Conservation (phyloP, 2,888 invertebrate genomes). For the Trissolcus brochymenae region DNA sequence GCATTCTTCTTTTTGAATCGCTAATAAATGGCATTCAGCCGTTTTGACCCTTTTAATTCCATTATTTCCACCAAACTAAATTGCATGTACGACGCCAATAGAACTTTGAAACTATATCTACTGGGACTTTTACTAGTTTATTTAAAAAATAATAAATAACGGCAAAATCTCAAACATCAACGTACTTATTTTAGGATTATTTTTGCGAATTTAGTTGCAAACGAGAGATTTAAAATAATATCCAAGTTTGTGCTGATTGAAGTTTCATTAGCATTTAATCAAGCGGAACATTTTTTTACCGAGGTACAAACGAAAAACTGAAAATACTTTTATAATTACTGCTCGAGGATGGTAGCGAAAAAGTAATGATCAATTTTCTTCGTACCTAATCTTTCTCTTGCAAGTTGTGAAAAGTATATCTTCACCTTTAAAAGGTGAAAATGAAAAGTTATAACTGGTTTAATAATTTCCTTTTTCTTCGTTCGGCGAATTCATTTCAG, state of each 20-base stretch:
- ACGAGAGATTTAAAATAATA: not conserved
- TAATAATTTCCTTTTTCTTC: constrained; percentile 20
- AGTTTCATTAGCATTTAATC: constrained; percentile 30
- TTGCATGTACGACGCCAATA: too few relatives aligned
- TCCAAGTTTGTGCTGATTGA: not conserved
- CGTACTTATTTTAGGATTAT: too few relatives aligned
- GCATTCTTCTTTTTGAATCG: constrained; percentile 70
- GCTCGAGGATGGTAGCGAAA: constrained; percentile 22
- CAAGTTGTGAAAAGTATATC: constrained; percentile 32
- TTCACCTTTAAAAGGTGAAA: constrained; percentile 38
- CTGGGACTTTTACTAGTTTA: too few relatives aligned
- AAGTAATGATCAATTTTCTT: constrained; percentile 47
- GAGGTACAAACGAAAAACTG: constrained; percentile 23
- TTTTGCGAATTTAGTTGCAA: too few relatives aligned
- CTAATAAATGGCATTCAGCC: constrained; percentile 73
- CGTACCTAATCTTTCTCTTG: constrained; percentile 33
- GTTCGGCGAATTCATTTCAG: constrained; percentile 40
- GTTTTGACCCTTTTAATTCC: constrained; percentile 67
- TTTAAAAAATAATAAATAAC: too few relatives aligned
- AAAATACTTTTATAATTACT: constrained; percentile 40
- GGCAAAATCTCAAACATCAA: too few relatives aligned
- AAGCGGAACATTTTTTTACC: constrained; percentile 16
- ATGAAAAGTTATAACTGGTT: constrained; percentile 43
- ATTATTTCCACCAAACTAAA: constrained; percentile 11
- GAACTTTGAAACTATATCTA: too few relatives aligned